Base-by-base conservation (phyloP, 2,797 vertebrate genomes). In the Siniperca obscura region DNA sequence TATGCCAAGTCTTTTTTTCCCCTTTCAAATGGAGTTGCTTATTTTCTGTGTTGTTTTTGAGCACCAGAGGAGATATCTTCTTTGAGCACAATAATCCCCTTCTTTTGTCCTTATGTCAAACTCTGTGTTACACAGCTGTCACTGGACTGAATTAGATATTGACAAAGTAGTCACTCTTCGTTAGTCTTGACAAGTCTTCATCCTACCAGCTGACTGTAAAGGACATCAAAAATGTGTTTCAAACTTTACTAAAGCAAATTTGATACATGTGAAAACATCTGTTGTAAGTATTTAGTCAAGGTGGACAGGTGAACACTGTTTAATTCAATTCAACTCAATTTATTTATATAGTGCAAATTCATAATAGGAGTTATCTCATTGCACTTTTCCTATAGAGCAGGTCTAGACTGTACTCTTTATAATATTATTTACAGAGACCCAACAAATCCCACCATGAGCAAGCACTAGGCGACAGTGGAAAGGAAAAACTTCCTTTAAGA, bases 141-240 rank as follows among this genome's bases (percentile, higher is more conserved):
- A 59, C 62, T 46, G 7, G 2, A 53, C 56, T 38, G 64, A 81
- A 78, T 81, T 64, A 27, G 42, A 69, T 88, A 89, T 90, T 83
- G 83, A 85, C 34, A 0, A 74, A 83, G 48, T 19, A 34, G 85
- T 87, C 84, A 10, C 13, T 65, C 55, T 65, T 78, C 53, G 64
- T 85, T 80, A 78, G 60, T 48, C 27, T 56, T 8, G 50, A 55
- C 59, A 72, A 57, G 22, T 70, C 14, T 57, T 38, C n/a, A 50
- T 53, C 56, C 44, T 19, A 17, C 73, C n/a, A 66, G 44, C 48
- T 72, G 67, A 53, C 5, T 71, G 40, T 30, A 59, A 44, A 64
- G 5, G 42, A 34, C n/a, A 66, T 36, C 40, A 19, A 38, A 68
- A 46, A 27, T 50, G 14, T 46, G 7, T 61, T 44, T 69, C 30